These are phyloP conservation scores for Drosophila repletoides DNA, from an alignment of 1,140 invertebrate species.

Conservation along the genomic window DNA sequence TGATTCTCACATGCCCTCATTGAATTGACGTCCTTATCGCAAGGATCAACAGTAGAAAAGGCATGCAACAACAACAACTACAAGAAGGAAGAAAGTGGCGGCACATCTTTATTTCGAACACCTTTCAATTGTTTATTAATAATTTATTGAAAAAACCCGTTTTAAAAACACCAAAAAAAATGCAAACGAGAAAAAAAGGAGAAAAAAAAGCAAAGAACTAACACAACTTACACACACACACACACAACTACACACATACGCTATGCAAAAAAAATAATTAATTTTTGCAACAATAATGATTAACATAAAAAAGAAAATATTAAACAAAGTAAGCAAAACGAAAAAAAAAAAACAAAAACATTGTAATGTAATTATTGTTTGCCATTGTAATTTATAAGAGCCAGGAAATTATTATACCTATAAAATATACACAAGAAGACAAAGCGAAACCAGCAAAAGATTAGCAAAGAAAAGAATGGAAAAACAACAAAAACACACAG, in stretches of 20 bases:
- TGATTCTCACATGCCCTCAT: conserved; percentile 88
- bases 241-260: background rate
- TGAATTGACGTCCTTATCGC: conserved; percentile 85
- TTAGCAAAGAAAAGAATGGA: background rate
- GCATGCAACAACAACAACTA: background rate
- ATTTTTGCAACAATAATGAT: conserved; percentile 29
- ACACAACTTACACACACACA: conserved; percentile 17
- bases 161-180: conserved; percentile 47
- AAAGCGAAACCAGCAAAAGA: conserved; percentile 7
- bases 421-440: conserved; percentile 7
- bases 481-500: conserved; percentile 1
- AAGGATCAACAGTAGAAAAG: background rate
- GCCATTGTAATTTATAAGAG: conserved; percentile 43
- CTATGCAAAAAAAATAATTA: conserved; percentile 13
- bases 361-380: conserved; percentile 42
- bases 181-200: conserved; percentile 24
- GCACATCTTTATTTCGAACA: conserved; percentile 48
- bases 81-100: background rate
- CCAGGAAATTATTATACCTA: conserved; percentile 21
- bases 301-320: background rate
- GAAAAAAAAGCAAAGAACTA: conserved; percentile 18
- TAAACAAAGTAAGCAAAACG: background rate
- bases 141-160: conserved; percentile 48
- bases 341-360: background rate
- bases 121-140: conserved; percentile 39